Base-by-base conservation (phyloP, 2,888 invertebrate genomes). In the Macrosoma leucophasiata region DNA sequence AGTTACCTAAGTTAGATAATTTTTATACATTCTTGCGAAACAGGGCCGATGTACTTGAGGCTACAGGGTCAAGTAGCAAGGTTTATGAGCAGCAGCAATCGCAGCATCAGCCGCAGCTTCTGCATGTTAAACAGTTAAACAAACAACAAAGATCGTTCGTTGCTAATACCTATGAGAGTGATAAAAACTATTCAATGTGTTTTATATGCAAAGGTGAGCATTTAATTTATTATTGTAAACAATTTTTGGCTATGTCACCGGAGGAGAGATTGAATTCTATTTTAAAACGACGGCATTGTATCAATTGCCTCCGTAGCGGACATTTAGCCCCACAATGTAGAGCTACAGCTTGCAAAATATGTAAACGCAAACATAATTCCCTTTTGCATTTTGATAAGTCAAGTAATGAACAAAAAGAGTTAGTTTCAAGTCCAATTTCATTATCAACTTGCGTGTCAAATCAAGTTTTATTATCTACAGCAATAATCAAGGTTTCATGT, bases 391-490 rank as follows among this genome's bases (percentile, higher is more conserved):
- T 28, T 15, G 15, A 28, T 13, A 28, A 28, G 19, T 8, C 28
- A 11, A 20, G 10, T 12, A 19, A 4, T 6, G 26, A 26, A 26
- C 14, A 26, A 3, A 26, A 26, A 26, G 5, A 26, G 6, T 14
- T 26, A 10, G 10, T 26, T 10, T 26, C 26, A 6, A 26, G 15
- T 15, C 26, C 26, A 15, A 26, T 15, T 10, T 26, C 26, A 9
- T 10, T 26, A 10, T 26, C 26, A 26, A 9, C 15, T 26, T 13
- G 13, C 10, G 15, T 22, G 13, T 11, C 11, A 17, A 28, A 23
- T 15, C 32, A 29, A 19, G 21, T 33, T 8, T 13, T 38, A 11
- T 21, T 37, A 9, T 32, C 27, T 8, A 37, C 37, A 18, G 37
- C 37, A 3, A 28, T 33, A 7, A 17, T 37, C 12, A 17, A 20